Evolutionary conservation across 2,797 vertebrate genomes (phyloP).

Genomic region (Gastrophryne carolinensis): DNA sequence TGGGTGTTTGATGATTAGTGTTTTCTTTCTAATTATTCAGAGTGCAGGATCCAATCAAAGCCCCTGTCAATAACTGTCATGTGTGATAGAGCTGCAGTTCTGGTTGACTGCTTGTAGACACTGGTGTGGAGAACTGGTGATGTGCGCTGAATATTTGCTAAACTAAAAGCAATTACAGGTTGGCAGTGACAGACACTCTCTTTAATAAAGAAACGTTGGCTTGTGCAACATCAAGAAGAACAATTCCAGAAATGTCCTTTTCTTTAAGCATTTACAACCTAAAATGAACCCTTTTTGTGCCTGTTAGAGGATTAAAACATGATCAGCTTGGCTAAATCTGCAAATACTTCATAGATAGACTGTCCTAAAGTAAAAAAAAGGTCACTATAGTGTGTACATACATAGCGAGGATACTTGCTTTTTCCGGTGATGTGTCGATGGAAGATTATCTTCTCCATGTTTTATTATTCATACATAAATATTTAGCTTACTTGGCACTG

Average conservation of each 20-base stretch:
- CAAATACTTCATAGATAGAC: no score
- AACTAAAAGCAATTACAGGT: conserved; percentile 49
- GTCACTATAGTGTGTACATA: no score
- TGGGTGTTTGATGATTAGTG: conserved; percentile 31
- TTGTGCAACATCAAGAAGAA: not conserved
- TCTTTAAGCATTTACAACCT: conserved; percentile 7
- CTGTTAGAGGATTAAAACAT: no score
- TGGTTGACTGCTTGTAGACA: conserved; percentile 47
- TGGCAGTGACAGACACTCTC: conserved; percentile 44
- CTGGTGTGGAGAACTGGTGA: conserved; percentile 29
- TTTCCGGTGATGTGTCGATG: no score
- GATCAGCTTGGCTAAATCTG: no score
- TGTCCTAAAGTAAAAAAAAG: no score
- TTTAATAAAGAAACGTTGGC: conserved; percentile 39
- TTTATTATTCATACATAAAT: no score
- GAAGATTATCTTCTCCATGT: no score
- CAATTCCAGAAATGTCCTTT: conserved; percentile 21
- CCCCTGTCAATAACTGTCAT: conserved; percentile 50
- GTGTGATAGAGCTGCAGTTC: conserved; percentile 51
- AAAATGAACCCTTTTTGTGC: not conserved
- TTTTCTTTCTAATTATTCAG: conserved; percentile 39
- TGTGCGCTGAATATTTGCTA: conserved; percentile 47
- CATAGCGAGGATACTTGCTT: no score
- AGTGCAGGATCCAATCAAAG: conserved; percentile 42
- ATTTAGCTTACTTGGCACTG: no score